Base-by-base conservation (phyloP, 2,113 vertebrate species). In the Herpailurus yagouaroundi region DNA sequence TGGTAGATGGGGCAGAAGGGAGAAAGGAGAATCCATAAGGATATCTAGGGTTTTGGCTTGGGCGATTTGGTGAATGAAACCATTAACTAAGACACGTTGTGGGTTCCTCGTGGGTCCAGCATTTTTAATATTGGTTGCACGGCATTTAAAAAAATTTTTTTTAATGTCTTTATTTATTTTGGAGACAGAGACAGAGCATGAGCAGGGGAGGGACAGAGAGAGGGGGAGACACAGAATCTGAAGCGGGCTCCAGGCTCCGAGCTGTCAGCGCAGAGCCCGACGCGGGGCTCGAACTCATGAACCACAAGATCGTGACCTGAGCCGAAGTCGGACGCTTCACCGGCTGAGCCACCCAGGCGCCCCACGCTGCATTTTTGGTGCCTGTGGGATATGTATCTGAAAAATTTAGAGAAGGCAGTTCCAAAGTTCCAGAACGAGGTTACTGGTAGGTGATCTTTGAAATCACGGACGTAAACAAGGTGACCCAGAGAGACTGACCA, bases 331-430 rank as follows among this genome's bases (percentile, higher is more conserved):
- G 45, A 45, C 7, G 45, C 45, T 45, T 45, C 45, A 45, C 45
- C 8, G 45, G 9, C 45, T 1, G 45, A 1, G 45, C 45, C 45
- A 45, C 45, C 45, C 45, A 1, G 45, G 45, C 45, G 8, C 45
- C 1, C 45, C 45, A 48, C 27, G 21, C 16, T 52, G 33, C 29
- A 73, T 60, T 45, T 79, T 31, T 38, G 36, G 25, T 82, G 21
- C 33, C 31, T 87, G n/a, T 1, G 71, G 31, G 16, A 76, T 29
- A 48, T 0, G 69, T 2, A 77, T 11, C 23, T 86, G 45, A 89
- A 83, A 38, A 80, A 74, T 87, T 97, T 66, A 92, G 50, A 80
- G 60, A 91, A 71, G 14, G 16, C 31, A 48, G 15, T 90, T 93
- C 76, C 84, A 50, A 63, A 88, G 29, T 93, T 94, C 38, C 74